These are phyloP conservation scores for Diorhabda sublineata DNA, from an alignment of 1,140 invertebrate species.

Conservation along the genomic window DNA sequence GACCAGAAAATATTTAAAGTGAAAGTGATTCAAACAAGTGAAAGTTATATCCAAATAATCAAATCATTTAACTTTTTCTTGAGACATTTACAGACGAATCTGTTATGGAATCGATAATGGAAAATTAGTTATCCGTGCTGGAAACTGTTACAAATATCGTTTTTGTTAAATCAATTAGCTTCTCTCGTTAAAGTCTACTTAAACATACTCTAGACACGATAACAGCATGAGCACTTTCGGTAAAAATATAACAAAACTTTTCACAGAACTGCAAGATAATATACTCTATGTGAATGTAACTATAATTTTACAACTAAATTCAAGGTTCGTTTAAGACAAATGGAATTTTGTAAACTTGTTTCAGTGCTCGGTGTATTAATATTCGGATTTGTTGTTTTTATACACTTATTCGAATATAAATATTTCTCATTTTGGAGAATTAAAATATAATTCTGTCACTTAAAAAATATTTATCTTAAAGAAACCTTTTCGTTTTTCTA, in stretches of 20 bases:
- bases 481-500: neutral
- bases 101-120: too few relatives aligned
- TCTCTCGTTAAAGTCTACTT: neutral
- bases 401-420: constrained; percentile 11
- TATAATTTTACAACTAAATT: constrained; percentile 36
- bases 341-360: neutral
- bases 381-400: neutral
- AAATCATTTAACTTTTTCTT: too few relatives aligned
- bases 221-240: constrained; percentile 63
- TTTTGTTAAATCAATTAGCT: constrained; percentile 13
- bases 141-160: neutral
- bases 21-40: too few relatives aligned
- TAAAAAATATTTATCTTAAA: neutral
- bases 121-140: neutral
- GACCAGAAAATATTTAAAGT: too few relatives aligned
- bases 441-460: neutral
- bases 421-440: constrained; percentile 4
- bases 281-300: constrained; percentile 26
- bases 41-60: too few relatives aligned
- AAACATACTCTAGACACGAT: constrained; percentile 36
- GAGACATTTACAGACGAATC: too few relatives aligned
- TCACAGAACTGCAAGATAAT: constrained; percentile 33
- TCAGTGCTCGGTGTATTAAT: neutral
- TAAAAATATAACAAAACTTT: constrained; percentile 51
- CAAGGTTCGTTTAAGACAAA: constrained; percentile 7